A percentile compares a stretch with the other conserved stretches of the same genome.
These are phyloP conservation scores for Vireo altiloquus DNA, from an alignment of 2,113 vertebrate genomes.

Conservation along the genomic window DNA sequence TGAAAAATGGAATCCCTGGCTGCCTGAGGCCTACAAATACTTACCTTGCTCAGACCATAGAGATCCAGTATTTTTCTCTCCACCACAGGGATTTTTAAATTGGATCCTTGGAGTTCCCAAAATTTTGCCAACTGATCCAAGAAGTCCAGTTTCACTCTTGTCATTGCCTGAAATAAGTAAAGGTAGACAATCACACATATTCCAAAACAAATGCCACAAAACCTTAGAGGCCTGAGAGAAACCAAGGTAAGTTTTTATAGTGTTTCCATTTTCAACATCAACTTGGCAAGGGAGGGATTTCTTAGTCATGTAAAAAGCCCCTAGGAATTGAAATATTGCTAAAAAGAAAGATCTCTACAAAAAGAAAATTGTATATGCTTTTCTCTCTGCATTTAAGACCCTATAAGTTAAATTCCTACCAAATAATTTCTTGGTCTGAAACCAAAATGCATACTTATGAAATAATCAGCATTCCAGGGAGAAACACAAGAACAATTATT, in stretches of 20 bases:
- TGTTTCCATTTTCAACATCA: not conserved
- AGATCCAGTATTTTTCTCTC: conserved; percentile 94
- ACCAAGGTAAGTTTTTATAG: not conserved
- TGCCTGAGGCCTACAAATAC: not conserved
- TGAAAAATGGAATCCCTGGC: not conserved
- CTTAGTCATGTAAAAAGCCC: accelerated
- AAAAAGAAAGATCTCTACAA: not conserved
- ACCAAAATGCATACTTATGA: not conserved
- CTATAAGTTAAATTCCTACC: not conserved
- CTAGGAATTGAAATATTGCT: not conserved
- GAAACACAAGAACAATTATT: not conserved
- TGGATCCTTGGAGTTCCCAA: conserved; percentile 97
- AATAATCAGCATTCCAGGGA: not conserved
- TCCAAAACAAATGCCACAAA: not conserved
- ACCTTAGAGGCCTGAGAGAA: not conserved
- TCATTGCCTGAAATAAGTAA: conserved; percentile 84
- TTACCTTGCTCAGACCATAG: conserved; percentile 93
- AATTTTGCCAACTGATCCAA: conserved; percentile 97
- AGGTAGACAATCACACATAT: not conserved
- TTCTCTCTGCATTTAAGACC: not conserved
- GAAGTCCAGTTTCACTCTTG: conserved; percentile 94
- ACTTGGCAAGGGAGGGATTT: not conserved
- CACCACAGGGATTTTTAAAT: conserved; percentile 92
- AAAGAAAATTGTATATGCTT: not conserved
- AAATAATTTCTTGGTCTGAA: not conserved